Conservation (phyloP, 2,113 vertebrate genomes). For the Carlito syrichta region DNA sequence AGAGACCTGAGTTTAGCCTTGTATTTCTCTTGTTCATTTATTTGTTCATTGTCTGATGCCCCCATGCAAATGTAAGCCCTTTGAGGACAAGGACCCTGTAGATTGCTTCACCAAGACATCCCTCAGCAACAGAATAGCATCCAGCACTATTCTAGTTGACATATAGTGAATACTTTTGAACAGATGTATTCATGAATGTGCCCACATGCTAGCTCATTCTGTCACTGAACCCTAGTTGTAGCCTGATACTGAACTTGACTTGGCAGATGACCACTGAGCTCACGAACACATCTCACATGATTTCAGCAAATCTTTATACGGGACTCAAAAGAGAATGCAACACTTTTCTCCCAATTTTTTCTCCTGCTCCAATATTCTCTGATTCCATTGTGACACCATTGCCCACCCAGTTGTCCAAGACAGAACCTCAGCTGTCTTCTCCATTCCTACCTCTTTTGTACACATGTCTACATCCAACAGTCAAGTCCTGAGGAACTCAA, state of each 20-base stretch:
- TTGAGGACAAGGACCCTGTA: not conserved
- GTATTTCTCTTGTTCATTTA: not conserved
- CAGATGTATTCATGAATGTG: not conserved
- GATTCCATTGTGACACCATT: not conserved
- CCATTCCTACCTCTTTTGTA: not conserved
- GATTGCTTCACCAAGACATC: not conserved
- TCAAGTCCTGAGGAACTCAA: not conserved
- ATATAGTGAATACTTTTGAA: not conserved
- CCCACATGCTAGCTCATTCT: not conserved
- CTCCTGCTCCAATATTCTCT: not conserved
- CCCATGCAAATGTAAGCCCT: not conserved
- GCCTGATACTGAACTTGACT: not conserved
- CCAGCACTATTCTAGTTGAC: not conserved
- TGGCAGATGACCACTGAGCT: not conserved
- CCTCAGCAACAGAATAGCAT: not conserved
- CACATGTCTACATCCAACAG: not conserved
- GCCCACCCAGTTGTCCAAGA: not conserved
- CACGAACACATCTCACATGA: not conserved
- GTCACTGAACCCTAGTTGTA: not conserved
- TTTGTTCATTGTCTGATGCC: not conserved
- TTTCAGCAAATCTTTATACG: not conserved
- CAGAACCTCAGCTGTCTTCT: not conserved
- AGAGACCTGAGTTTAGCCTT: not conserved
- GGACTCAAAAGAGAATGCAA: not conserved
- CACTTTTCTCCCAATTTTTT: not conserved